Percentiles rank a stretch among this genome's conserved stretches.
Evolutionary conservation across 1,140 invertebrate species (phyloP).

Genomic region (Pogonus chalceus): DNA sequence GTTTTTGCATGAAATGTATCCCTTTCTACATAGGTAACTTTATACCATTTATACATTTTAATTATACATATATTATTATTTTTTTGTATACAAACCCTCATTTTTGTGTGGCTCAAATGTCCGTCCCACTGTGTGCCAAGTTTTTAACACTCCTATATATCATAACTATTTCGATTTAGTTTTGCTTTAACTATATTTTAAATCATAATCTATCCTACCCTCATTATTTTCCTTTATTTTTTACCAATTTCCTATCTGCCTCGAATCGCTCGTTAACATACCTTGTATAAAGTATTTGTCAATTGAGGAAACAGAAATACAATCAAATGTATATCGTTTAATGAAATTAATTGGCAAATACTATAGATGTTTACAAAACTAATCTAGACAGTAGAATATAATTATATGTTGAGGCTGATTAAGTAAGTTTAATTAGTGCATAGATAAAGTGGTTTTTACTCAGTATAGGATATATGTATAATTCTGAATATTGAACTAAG

Average conservation of each 20-base stretch:
- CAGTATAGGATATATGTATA: constrained; percentile 1
- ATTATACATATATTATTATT: neutral
- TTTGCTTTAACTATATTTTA: neutral
- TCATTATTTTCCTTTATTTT: constrained; percentile 10
- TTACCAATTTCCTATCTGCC: neutral
- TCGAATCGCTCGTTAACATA: constrained; percentile 6
- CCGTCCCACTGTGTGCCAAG: constrained; percentile 4
- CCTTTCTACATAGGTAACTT: neutral
- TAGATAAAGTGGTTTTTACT: constrained; percentile 17
- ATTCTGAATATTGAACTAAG: neutral
- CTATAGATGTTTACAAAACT: too few species aligned
- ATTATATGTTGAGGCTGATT: constrained; percentile 22
- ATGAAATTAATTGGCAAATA: constrained; percentile 1
- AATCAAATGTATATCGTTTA: constrained; percentile 16
- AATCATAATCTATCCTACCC: neutral
- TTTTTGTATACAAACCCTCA: neutral
- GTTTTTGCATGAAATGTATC: neutral
- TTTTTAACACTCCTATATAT: neutral
- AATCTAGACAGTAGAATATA: neutral
- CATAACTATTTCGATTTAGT: neutral
- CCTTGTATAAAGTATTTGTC: constrained; percentile 9
- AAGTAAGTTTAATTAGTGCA: constrained; percentile 15
- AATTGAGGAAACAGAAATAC: constrained; percentile 8
- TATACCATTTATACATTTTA: neutral
- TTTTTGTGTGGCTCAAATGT: constrained; percentile 4